Evolutionary conservation across 2,113 vertebrate species (phyloP).

Genomic region (Thunnus maccoyii): DNA sequence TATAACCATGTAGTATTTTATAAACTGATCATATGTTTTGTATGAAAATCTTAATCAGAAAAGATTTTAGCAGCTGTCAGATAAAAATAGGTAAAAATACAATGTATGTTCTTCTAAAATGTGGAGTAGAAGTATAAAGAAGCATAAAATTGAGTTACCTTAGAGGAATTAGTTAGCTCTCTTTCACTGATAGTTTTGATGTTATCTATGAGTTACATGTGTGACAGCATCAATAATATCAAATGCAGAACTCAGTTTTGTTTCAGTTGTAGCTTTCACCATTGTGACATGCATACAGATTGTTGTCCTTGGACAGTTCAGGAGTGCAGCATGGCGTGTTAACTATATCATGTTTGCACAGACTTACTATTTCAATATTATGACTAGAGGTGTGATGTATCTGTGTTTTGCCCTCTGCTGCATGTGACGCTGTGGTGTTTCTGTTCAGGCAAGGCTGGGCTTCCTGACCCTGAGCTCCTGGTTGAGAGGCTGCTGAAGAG

Average conservation of each 20-base stretch:
- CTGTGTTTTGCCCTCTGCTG: neutral
- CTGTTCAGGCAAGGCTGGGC: slow-evolving; percentile 85
- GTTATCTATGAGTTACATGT: neutral
- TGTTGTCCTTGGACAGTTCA: slow-evolving; percentile 43
- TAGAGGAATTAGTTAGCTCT: no score
- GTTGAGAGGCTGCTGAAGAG: slow-evolving; percentile 89
- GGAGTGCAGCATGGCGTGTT: neutral
- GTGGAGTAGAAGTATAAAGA: no score
- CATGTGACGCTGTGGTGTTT: slow-evolving; percentile 13
- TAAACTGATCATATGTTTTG: no score
- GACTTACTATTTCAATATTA: slow-evolving; percentile 25
- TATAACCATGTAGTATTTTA: no score
- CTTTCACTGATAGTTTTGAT: neutral
- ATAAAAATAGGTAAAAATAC: no score
- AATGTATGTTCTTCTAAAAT: no score
- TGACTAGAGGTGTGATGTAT: slow-evolving; percentile 40
- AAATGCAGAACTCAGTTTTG: neutral
- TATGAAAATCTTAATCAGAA: no score
- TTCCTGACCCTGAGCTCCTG: slow-evolving; percentile 89
- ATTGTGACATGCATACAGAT: neutral
- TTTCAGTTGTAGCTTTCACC: neutral
- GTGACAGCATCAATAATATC: neutral
- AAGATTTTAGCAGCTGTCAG: no score
- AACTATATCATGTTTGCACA: slow-evolving; percentile 40
- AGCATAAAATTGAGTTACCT: no score